Evolutionary conservation across 2,113 vertebrate species (phyloP).

Genomic region (Lampris megalopsis): DNA sequence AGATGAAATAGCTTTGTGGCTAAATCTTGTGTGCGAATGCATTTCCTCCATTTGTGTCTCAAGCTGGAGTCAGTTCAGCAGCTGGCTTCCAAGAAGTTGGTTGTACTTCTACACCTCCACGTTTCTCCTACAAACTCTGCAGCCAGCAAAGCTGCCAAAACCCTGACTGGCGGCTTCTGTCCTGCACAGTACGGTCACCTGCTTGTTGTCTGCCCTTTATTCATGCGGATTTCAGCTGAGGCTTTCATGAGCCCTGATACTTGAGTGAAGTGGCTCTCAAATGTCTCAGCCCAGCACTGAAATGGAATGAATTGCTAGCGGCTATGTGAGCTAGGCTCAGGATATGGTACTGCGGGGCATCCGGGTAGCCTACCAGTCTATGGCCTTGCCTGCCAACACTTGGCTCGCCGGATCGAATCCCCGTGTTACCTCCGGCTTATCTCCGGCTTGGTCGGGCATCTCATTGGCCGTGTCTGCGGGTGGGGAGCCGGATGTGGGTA

Average conservation of each 20-base stretch:
- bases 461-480: no score
- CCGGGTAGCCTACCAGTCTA: no score
- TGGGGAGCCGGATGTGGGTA: no score
- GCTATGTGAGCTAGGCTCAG: conserved; percentile 21
- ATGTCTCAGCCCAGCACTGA: conserved; percentile 30
- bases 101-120: background rate
- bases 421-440: no score
- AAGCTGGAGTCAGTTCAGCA: background rate
- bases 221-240: conserved; percentile 29
- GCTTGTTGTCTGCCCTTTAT: conserved; percentile 42
- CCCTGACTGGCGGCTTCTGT: background rate
- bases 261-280: conserved; percentile 35
- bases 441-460: no score
- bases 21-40: no score
- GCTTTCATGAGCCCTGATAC: conserved; percentile 25
- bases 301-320: conserved; percentile 29
- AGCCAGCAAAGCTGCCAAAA: background rate
- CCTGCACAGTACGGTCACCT: background rate
- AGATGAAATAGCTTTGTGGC: no score
- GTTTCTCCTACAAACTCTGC: background rate
- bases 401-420: no score
- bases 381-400: no score
- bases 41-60: background rate
- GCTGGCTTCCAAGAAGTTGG: conserved; percentile 12
- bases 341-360: no score